Evolutionary conservation across 2,797 vertebrate species (phyloP).

Genomic region (Pagetopsis macropterus): DNA sequence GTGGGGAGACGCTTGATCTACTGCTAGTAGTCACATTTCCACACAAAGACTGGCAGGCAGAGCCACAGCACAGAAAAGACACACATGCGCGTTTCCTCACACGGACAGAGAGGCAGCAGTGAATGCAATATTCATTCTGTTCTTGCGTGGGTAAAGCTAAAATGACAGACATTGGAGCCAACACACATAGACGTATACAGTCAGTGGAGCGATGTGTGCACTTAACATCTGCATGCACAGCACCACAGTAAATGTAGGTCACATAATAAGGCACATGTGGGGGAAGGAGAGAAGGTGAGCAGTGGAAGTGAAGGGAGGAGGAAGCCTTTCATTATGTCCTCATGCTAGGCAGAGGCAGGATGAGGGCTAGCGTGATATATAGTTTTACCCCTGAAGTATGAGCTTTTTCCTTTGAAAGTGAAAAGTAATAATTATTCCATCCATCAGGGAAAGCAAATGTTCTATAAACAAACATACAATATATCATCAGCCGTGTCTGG

Average conservation of each 20-base stretch:
- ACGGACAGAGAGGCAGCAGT: background rate
- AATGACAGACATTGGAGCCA: constrained; percentile 34
- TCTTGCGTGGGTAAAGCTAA: constrained; percentile 29
- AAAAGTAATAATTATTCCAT: constrained; percentile 27
- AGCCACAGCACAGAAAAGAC: constrained; percentile 19
- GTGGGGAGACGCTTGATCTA: constrained; percentile 39
- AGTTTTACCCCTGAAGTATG: constrained; percentile 32
- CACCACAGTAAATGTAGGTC: constrained; percentile 69
- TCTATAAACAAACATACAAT: background rate
- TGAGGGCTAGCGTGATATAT: constrained; percentile 29
- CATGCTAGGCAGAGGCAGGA: constrained; percentile 40
- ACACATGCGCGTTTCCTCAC: constrained; percentile 5
- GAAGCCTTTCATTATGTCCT: constrained; percentile 73
- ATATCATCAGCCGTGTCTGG: background rate
- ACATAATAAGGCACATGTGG: constrained; percentile 57
- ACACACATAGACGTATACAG: constrained; percentile 27
- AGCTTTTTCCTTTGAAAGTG: constrained; percentile 15
- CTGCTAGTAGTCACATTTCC: constrained; percentile 44
- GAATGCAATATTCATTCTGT: constrained; percentile 40
- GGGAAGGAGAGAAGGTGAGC: constrained; percentile 66
- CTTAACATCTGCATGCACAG: constrained; percentile 57
- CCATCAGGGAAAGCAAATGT: constrained; percentile 15
- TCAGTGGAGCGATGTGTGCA: constrained; percentile 28
- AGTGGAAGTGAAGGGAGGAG: constrained; percentile 46
- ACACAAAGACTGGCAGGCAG: constrained; percentile 20